Evolutionary conservation across 2,113 vertebrate species (phyloP), one percentile per base, ranked within the genome.

Genomic region (Oryzias celebensis): DNA sequence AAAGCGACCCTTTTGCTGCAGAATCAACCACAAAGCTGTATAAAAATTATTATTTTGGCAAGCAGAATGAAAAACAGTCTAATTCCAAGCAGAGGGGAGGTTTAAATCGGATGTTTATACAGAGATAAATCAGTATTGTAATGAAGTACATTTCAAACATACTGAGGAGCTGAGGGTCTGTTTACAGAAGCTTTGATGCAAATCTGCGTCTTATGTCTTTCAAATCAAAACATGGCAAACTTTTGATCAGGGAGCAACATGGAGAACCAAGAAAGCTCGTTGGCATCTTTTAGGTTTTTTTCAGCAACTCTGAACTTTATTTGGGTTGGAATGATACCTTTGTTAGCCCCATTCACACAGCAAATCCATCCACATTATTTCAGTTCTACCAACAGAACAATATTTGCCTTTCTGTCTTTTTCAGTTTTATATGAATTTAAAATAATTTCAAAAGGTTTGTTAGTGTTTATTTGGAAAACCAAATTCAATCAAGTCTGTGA

Each of bases 31-130:
- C 58, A 56, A 42, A 67, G 46, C 52, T 74, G 58, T 51, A 44
- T 54, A 31, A 65, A 47, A 65, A 52, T 42, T 10, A 79, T 62
- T 62, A 56, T 50, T 59, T 55, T 61, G 45, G 54, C 61, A 51
- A 50, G 46, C 58, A 57, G 45, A 65, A 52, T 44, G 28, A 62
- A 65, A 73, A 68, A 48, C n/a, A 55, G 20, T 41, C 6, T 28
- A 57, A 65, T 42, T 65, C 63, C 45, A 44, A 20, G 7, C 4
- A 7, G 45, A 54, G 36, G 45, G 20, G 56, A 52, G 13, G 44
- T 58, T 67, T 4, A 18, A 62, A 49, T 63, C 41, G 20, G 44
- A 55, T 59, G 57, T 62, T 41, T 4, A 4, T 53, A 60, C 57
- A 14, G 50, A 46, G 44, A 63, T 61, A 26, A 43, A 52, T 52